phyloP scores from a whole-genome alignment of 2,797 vertebrate species.

The Zonotrichia albicollis region DNA sequence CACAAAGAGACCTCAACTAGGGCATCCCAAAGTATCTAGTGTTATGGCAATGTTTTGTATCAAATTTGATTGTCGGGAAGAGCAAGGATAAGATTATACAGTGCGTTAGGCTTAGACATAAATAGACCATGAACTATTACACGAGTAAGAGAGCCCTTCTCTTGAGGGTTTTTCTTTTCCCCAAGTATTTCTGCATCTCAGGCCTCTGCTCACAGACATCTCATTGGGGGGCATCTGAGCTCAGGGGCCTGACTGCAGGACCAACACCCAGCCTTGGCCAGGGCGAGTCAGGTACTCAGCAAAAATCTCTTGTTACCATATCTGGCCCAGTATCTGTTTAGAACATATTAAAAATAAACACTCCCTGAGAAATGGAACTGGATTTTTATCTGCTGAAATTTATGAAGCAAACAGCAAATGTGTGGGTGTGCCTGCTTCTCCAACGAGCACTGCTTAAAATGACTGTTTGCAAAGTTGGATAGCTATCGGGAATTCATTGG shows the following conservation, averaged over 20 bases:
- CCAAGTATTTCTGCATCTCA: neutral
- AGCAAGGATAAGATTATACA: neutral
- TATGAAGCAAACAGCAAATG: neutral
- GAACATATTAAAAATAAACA: conserved; percentile 11
- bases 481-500: neutral
- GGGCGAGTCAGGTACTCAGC: neutral
- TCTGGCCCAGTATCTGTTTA: neutral
- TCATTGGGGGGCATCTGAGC: neutral
- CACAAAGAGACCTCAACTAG: neutral
- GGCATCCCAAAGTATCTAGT: neutral
- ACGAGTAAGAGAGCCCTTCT: neutral
- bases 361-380: neutral
- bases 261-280: neutral
- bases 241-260: neutral
- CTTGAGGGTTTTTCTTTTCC: neutral
- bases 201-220: neutral
- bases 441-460: neutral
- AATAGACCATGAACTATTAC: neutral
- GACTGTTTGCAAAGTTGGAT: conserved; percentile 11
- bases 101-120: neutral
- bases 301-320: neutral
- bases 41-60: neutral
- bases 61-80: neutral
- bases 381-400: conserved; percentile 28
- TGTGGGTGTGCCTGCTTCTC: neutral